Percentiles rank a stretch among this genome's conserved stretches.
phyloP scores from a whole-genome alignment of 2,888 invertebrate species.

The Aromia moschata region DNA sequence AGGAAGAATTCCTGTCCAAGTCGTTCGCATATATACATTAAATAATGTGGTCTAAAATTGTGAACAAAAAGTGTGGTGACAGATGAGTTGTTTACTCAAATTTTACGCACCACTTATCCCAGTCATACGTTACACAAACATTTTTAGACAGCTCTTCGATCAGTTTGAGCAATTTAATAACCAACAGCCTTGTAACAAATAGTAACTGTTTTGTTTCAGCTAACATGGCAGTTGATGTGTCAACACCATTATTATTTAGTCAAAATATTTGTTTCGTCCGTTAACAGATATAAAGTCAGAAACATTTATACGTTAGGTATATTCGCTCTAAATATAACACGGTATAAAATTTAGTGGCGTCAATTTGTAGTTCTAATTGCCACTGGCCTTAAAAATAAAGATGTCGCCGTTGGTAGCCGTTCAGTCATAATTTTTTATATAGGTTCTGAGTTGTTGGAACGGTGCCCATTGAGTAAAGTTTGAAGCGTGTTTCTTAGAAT shows the following conservation, averaged over 20 bases:
- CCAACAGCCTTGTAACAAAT: not conserved
- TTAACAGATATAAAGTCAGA: constrained; percentile 9
- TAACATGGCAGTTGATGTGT: constrained; percentile 23
- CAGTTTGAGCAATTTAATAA: constrained; percentile 1
- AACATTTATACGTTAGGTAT: constrained; percentile 1
- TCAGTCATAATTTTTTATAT: constrained; percentile 8
- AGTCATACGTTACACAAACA: not conserved
- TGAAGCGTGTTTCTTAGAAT: constrained; percentile 4
- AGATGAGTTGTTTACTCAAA: not conserved
- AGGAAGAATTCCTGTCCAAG: too few species aligned
- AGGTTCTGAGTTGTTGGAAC: not conserved
- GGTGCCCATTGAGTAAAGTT: not conserved
- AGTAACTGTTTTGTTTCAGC: constrained; percentile 9
- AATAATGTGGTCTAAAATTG: too few species aligned
- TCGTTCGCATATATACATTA: too few species aligned
- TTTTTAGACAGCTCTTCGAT: not conserved
- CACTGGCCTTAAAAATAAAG: not conserved
- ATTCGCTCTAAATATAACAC: constrained; percentile 8
- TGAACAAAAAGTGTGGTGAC: too few species aligned
- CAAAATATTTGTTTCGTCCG: constrained; percentile 17
- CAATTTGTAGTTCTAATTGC: constrained; percentile 17
- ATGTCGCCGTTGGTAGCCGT: not conserved
- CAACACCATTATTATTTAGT: constrained; percentile 27
- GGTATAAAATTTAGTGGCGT: not conserved
- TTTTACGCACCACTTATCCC: not conserved